Evolutionary conservation across 2,888 invertebrate genomes (phyloP), one percentile per base, ranked within the genome.

Genomic region (Orthosia incerta): DNA sequence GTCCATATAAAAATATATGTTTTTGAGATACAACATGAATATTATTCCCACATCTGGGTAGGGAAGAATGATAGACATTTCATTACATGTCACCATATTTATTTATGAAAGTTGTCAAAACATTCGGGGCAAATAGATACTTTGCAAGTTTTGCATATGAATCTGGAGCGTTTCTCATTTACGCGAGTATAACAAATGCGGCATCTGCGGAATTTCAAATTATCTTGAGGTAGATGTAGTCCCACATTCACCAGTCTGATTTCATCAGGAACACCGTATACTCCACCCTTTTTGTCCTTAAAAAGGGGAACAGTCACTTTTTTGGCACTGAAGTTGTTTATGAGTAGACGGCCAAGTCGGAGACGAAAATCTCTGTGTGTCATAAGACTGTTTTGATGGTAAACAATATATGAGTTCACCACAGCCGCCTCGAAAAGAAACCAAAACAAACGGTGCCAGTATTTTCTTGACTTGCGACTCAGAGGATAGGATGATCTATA

Each of bases 21-120:
- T 71, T 71, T 71, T 71, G 64, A 71, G 71, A 71, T 71, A 71
- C 71, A 71, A 64, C 64, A 71, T 64, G 64, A 71, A 71, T 64
- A 71, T 64, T 59, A 71, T 70, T 63, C 63, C 70, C 70, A 70
- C 63, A 71, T 71, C 71, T 59, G 65, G 57, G 71, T 71, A 71
- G 57, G 64, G 70, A 20, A 70, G 62, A 70, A 70, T 70, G 56
- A 70, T 70, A 63, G 70, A 70, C 56, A 63, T 70, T 70, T 70
- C 62, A 70, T 63, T 70, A 70, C 62, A 70, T 56, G 62, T 70
- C 70, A 63, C 62, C 70, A 70, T 70, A 70, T 71, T 71, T 64
- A 71, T 71, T 64, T 64, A 71, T 64, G 71, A 65, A 71, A 71
- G 59, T 71, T 71, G 46, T 71, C 65, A 60, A 71, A 71, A 60